phyloP scores from a whole-genome alignment of 2,113 vertebrate genomes.

The Natator depressus region DNA sequence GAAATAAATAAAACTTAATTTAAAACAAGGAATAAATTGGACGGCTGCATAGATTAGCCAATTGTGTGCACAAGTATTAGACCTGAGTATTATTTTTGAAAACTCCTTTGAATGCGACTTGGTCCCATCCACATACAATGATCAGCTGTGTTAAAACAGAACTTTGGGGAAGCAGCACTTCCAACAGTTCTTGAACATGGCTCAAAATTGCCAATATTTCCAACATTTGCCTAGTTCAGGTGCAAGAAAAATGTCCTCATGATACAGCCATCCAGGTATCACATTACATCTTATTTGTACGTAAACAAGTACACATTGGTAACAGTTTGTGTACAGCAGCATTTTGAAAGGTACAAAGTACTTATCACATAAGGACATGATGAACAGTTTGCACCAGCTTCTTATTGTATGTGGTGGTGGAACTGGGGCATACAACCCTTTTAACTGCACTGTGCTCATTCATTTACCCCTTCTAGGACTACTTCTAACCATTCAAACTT shows the following conservation, averaged over 20 bases:
- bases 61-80: background rate
- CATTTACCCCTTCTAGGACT: background rate
- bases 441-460: background rate
- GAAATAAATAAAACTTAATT: background rate
- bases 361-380: background rate
- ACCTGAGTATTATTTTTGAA: background rate
- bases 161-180: background rate
- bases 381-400: background rate
- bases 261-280: too few relatives aligned
- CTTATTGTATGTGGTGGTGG: background rate
- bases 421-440: background rate
- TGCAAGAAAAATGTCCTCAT: background rate
- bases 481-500: background rate
- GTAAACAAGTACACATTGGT: background rate
- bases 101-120: background rate
- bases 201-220: background rate
- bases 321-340: background rate
- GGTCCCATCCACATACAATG: background rate
- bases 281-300: background rate
- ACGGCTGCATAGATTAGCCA: background rate
- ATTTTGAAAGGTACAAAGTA: background rate
- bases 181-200: background rate
- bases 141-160: too few relatives aligned
- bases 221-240: background rate
- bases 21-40: background rate